These are phyloP conservation scores for Emydoidea blandingii DNA, from an alignment of 2,797 vertebrate genomes.

Conservation along the genomic window DNA sequence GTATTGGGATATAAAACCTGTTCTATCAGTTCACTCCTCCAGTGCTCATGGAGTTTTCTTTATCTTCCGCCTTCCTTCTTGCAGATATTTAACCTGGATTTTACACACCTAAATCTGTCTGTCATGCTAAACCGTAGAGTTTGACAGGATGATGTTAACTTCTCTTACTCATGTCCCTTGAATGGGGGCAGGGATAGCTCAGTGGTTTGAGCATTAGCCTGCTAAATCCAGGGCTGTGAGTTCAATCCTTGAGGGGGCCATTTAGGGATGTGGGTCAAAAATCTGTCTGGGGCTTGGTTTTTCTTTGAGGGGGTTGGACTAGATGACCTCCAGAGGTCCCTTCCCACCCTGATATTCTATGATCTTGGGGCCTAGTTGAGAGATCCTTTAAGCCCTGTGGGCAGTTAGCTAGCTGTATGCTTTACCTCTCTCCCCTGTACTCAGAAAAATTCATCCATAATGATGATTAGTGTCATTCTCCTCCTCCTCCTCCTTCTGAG, in stretches of 20 bases:
- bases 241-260: no score
- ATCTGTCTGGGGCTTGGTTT: no score
- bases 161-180: neutral
- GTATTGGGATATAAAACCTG: neutral
- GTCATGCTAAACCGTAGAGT: neutral
- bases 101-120: neutral
- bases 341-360: no score
- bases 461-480: neutral
- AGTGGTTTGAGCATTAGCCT: no score
- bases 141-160: neutral
- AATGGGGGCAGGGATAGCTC: no score
- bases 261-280: no score
- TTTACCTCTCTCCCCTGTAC: neutral
- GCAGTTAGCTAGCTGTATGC: neutral
- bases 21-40: neutral
- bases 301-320: no score
- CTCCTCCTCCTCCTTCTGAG: neutral
- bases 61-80: neutral
- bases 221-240: no score
- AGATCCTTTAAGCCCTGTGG: neutral
- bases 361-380: neutral
- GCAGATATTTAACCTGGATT: neutral
- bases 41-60: neutral
- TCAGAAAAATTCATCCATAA: neutral
- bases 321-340: no score